Evolutionary conservation across 2,113 vertebrate genomes (phyloP).

Genomic region (Caranx ignobilis): DNA sequence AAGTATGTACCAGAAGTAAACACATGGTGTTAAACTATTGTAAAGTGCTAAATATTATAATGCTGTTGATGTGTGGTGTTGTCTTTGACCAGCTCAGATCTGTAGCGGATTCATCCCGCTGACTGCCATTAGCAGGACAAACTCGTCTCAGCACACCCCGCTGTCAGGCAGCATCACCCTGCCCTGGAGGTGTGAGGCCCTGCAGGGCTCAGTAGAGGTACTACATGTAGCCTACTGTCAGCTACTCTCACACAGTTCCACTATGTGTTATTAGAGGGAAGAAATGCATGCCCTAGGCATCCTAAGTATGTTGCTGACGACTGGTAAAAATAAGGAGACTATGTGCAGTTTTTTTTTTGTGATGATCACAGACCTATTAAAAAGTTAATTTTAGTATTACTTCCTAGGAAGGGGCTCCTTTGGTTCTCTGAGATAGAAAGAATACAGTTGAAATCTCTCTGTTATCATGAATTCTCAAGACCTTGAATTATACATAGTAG

Average conservation of each 20-base stretch:
- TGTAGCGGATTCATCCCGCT: slow-evolving; percentile 69
- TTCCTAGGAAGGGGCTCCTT: not conserved
- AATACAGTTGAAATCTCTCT: not conserved
- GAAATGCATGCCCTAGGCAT: not conserved
- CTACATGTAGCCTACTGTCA: not conserved
- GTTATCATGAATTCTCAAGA: not conserved
- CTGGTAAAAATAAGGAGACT: not conserved
- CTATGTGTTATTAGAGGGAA: not conserved
- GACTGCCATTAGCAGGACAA: slow-evolving; percentile 66
- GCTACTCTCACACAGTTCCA: not conserved
- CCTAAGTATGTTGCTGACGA: not conserved
- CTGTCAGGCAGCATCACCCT: slow-evolving; percentile 68
- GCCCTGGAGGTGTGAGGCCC: slow-evolving; percentile 78
- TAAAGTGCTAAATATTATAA: not conserved
- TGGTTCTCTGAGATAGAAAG: too few relatives aligned
- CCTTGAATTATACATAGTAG: not conserved
- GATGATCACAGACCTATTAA: not conserved
- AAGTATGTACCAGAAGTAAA: too few relatives aligned
- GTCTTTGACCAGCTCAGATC: slow-evolving; percentile 75
- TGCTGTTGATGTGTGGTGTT: not conserved
- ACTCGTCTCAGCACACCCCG: slow-evolving; percentile 54
- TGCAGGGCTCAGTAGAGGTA: slow-evolving; percentile 79
- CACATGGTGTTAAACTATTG: too few relatives aligned
- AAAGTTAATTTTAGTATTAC: not conserved
- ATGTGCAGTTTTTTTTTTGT: not conserved